Evolutionary conservation across 2,888 invertebrate genomes (phyloP).

Genomic region (Microplitis manilae): DNA sequence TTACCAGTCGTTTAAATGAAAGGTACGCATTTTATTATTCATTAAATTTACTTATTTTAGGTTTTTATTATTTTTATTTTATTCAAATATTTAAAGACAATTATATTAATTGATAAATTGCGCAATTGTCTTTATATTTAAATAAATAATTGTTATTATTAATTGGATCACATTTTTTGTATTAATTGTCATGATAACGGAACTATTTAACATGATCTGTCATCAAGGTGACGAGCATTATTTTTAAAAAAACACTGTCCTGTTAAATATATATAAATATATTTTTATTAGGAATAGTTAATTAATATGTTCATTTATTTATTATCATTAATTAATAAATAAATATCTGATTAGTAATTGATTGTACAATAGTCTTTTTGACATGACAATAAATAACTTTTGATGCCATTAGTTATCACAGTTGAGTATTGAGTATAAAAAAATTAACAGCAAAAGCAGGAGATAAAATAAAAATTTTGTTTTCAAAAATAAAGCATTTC

Average conservation of each 20-base stretch:
- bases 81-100: background rate
- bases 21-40: background rate
- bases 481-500: too few species aligned
- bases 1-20: slow-evolving; percentile 37
- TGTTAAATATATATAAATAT: too few species aligned
- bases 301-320: too few species aligned
- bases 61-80: slow-evolving; percentile 8
- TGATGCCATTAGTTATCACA: background rate
- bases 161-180: slow-evolving; percentile 21
- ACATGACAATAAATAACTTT: background rate
- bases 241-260: background rate
- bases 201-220: slow-evolving; percentile 41
- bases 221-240: slow-evolving; percentile 44
- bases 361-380: background rate
- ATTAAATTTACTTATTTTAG: too few species aligned
- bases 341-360: background rate
- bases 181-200: slow-evolving; percentile 50
- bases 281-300: too few species aligned
- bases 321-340: background rate
- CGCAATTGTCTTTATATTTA: background rate
- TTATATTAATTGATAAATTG: background rate
- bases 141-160: too few species aligned
- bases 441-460: background rate
- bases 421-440: background rate
- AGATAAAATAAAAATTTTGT: too few species aligned